Conservation (phyloP, 23 tunicate species). For the Halocynthia aurantium region DNA sequence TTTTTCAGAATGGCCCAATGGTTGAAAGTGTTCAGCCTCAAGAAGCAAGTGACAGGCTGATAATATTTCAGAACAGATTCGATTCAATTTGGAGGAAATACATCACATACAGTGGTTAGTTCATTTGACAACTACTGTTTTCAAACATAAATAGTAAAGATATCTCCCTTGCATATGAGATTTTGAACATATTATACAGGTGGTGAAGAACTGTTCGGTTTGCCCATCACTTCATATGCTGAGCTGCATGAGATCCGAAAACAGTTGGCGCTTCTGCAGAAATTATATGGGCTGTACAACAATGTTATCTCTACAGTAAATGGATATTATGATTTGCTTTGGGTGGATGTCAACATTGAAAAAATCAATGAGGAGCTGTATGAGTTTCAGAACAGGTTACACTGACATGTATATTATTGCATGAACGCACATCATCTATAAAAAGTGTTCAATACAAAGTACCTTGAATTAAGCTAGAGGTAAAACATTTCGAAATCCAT, state of each 20-base stretch:
- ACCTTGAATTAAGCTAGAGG: too few relatives aligned
- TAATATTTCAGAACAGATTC: constrained; percentile 81
- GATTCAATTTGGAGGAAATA: constrained; percentile 93
- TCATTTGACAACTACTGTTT: background rate
- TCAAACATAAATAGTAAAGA: background rate
- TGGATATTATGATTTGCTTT: constrained; percentile 86
- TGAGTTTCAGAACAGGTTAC: constrained; percentile 90
- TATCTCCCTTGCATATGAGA: background rate
- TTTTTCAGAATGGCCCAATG: constrained; percentile 87
- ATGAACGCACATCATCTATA: too few relatives aligned
- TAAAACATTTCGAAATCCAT: background rate
- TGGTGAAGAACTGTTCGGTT: constrained; percentile 91
- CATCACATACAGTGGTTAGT: constrained; percentile 81
- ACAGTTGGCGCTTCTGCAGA: constrained; percentile 76
- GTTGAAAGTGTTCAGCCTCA: constrained; percentile 88
- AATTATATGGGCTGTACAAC: constrained; percentile 91
- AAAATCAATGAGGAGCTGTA: constrained; percentile 80
- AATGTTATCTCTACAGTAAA: constrained; percentile 87
- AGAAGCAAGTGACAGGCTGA: constrained; percentile 91
- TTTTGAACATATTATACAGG: constrained; percentile 20
- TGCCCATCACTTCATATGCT: constrained; percentile 90
- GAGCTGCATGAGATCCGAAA: constrained; percentile 74
- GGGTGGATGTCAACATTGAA: constrained; percentile 93
- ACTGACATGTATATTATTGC: background rate
- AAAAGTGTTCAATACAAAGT: too few relatives aligned